Evolutionary conservation across 2,113 vertebrate species (phyloP).

Genomic region (Clinocottus analis): DNA sequence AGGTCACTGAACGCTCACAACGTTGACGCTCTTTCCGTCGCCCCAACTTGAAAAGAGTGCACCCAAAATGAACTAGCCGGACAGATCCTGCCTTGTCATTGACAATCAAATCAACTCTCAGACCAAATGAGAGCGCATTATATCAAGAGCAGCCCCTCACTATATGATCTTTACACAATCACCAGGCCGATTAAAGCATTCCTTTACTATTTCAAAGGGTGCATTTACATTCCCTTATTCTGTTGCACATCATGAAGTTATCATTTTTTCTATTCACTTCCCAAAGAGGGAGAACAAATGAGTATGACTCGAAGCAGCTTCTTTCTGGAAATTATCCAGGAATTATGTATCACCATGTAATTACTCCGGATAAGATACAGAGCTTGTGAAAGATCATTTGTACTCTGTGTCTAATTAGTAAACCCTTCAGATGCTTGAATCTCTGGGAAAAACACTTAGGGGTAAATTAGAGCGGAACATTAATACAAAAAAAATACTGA

Average conservation of each 20-base stretch:
- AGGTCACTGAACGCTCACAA: constrained; percentile 62
- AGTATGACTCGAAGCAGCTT: constrained; percentile 80
- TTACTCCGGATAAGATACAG: constrained; percentile 85
- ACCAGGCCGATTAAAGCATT: constrained; percentile 44
- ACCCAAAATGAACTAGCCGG: constrained; percentile 74
- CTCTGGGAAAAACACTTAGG: constrained; percentile 81
- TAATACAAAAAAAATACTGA: constrained; percentile 63
- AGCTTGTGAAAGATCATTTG: constrained; percentile 86
- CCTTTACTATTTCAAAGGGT: constrained; percentile 37
- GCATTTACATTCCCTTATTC: constrained; percentile 28
- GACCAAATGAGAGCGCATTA: constrained; percentile 67
- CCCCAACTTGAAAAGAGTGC: constrained; percentile 53
- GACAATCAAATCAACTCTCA: constrained; percentile 72
- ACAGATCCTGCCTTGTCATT: constrained; percentile 71
- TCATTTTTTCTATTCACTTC: constrained; percentile 39
- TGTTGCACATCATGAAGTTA: constrained; percentile 34
- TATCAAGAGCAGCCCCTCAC: constrained; percentile 47
- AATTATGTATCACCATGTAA: constrained; percentile 85
- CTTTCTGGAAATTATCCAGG: constrained; percentile 86
- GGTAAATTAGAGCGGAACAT: constrained; percentile 76
- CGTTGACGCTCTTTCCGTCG: constrained; percentile 23
- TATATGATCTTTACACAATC: constrained; percentile 60
- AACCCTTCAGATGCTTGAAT: constrained; percentile 83
- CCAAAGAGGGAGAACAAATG: constrained; percentile 70
- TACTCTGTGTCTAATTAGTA: constrained; percentile 86